Evolutionary conservation across 2,888 invertebrate species (phyloP).

Genomic region (Cacoxenus indagator): DNA sequence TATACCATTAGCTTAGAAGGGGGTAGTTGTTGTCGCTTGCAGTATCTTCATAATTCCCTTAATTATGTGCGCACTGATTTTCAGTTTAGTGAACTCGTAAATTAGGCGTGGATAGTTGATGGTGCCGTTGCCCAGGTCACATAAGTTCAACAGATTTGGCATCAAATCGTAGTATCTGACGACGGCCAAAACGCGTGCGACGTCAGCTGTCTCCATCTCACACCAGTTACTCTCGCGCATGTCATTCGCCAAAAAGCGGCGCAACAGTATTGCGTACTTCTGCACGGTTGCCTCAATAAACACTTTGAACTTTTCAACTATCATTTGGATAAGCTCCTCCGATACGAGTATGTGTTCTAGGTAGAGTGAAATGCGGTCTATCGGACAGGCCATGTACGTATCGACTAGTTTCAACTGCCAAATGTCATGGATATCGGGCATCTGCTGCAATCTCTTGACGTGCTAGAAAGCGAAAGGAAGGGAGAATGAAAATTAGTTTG

Average conservation of each 20-base stretch:
- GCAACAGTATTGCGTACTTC: slow-evolving; percentile 50
- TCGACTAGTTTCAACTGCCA: slow-evolving; percentile 84
- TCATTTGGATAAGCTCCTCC: slow-evolving; percentile 65
- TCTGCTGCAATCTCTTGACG: slow-evolving; percentile 46
- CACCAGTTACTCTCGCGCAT: slow-evolving; percentile 52
- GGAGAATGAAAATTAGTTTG: not conserved
- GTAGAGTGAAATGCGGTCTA: slow-evolving; percentile 13
- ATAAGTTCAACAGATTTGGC: slow-evolving; percentile 63
- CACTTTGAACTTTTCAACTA: slow-evolving; percentile 59
- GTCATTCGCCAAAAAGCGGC: slow-evolving; percentile 58
- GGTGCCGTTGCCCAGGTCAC: slow-evolving; percentile 54
- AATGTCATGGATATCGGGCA: slow-evolving; percentile 70
- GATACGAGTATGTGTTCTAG: slow-evolving; percentile 58
- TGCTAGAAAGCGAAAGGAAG: slow-evolving; percentile 41
- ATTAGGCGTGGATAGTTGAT: slow-evolving; percentile 64
- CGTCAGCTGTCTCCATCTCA: slow-evolving; percentile 49
- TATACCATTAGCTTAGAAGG: no score
- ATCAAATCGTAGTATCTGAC: slow-evolving; percentile 64
- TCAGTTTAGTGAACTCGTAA: slow-evolving; percentile 62
- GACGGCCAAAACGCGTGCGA: slow-evolving; percentile 60
- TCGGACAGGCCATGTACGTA: slow-evolving; percentile 70
- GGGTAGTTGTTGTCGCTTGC: slow-evolving; percentile 39
- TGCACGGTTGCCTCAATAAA: slow-evolving; percentile 54
- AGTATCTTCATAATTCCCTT: slow-evolving; percentile 63
- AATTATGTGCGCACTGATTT: slow-evolving; percentile 60